Evolutionary conservation across 2,888 invertebrate genomes (phyloP).

Genomic region (Dicycla oo): DNA sequence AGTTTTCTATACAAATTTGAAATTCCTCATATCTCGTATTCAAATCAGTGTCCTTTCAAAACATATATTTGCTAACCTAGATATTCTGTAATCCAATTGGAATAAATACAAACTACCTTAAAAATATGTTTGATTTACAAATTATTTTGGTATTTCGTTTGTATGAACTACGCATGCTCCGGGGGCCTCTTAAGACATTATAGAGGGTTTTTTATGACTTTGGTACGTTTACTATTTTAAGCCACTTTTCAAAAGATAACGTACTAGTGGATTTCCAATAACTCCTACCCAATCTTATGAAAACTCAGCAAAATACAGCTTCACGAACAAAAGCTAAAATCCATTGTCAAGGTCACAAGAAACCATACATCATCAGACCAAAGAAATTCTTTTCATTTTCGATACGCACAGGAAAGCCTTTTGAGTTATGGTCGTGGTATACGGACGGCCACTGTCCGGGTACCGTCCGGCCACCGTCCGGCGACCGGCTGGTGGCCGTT

Average conservation of each 20-base stretch:
- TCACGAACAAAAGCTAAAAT: conserved; percentile 14
- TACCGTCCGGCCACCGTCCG: conserved; percentile 37
- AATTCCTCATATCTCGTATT: no score
- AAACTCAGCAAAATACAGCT: background rate
- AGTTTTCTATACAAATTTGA: no score
- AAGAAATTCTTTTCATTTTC: conserved; percentile 62
- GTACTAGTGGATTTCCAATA: background rate
- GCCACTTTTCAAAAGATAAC: background rate
- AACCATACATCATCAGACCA: conserved; percentile 36
- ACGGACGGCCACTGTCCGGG: conserved; percentile 37
- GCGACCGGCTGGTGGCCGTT: conserved; percentile 48
- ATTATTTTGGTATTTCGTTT: no score
- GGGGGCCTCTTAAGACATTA: no score
- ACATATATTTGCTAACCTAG: no score
- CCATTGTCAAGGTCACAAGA: conserved; percentile 41
- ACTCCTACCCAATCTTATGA: background rate
- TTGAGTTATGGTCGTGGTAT: conserved; percentile 60
- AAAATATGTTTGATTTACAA: no score
- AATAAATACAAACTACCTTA: no score
- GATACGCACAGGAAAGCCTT: conserved; percentile 48
- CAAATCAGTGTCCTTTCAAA: no score
- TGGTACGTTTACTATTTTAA: background rate
- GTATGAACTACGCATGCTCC: no score
- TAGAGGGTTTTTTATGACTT: background rate
- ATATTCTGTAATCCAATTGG: no score